phyloP scores from a whole-genome alignment of 2,888 invertebrate genomes.

The Drosophila koepferae region DNA sequence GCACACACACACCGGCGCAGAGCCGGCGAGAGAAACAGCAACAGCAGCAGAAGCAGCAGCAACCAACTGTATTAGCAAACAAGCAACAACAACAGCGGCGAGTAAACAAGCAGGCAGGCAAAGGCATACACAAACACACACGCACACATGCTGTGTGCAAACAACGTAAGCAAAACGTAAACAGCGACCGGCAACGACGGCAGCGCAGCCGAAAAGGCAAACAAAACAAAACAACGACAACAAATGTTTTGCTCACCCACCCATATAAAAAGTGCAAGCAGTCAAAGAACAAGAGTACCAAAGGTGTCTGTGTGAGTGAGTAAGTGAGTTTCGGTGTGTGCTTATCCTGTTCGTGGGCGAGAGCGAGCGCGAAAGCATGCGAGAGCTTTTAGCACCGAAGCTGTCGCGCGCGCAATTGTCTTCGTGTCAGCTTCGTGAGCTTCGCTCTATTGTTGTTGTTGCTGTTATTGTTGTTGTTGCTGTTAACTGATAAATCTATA shows the following conservation, averaged over 20 bases:
- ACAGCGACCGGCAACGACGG: constrained; percentile 53
- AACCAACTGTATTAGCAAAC: constrained; percentile 66
- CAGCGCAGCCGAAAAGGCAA: constrained; percentile 48
- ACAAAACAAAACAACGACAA: constrained; percentile 55
- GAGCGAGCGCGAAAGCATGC: constrained; percentile 20
- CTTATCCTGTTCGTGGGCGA: constrained; percentile 53
- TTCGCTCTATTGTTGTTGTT: constrained; percentile 33
- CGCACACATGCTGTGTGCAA: constrained; percentile 11
- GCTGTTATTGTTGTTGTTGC: constrained; percentile 28
- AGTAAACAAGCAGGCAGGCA: constrained; percentile 31
- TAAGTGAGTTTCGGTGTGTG: constrained; percentile 24
- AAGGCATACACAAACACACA: constrained; percentile 13
- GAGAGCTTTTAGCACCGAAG: constrained; percentile 47
- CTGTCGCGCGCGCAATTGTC: constrained; percentile 47
- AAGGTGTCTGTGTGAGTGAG: constrained; percentile 18
- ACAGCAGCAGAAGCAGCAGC: constrained; percentile 36
- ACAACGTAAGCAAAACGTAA: constrained; percentile 56
- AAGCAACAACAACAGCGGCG: constrained; percentile 22
- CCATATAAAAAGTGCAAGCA: constrained; percentile 50
- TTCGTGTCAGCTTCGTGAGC: constrained; percentile 41
- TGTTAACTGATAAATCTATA: constrained; percentile 57
- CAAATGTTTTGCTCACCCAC: constrained; percentile 42
- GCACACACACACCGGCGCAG: constrained; percentile 14
- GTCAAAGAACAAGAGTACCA: constrained; percentile 18
- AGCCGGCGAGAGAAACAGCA: constrained; percentile 40